A percentile compares a stretch with the other conserved stretches of the same genome.
Conservation (phyloP, 2,113 vertebrate genomes). For the Poecile atricapillus region DNA sequence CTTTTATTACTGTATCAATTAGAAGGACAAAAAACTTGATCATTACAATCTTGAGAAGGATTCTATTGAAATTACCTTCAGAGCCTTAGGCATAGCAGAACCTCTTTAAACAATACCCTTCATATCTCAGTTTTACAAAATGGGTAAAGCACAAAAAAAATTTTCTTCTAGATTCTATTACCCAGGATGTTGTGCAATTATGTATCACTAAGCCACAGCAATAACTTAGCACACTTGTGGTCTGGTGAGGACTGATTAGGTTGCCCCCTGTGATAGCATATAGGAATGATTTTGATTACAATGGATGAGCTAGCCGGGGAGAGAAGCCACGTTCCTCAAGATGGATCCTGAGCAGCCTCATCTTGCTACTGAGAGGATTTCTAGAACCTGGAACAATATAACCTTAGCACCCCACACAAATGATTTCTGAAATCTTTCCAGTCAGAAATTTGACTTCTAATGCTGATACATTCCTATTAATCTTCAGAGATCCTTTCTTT, state of each 20-base stretch:
- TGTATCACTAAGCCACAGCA: background rate
- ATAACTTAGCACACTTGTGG: background rate
- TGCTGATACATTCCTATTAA: background rate
- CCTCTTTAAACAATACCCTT: background rate
- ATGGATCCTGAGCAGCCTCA: background rate
- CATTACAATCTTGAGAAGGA: background rate
- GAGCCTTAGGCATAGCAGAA: background rate
- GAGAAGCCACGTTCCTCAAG: background rate
- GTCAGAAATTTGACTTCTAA: background rate
- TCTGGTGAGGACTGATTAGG: background rate
- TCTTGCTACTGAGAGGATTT: background rate
- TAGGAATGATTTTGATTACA: background rate
- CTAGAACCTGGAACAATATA: background rate
- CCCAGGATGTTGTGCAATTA: background rate
- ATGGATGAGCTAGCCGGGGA: rapidly evolving
- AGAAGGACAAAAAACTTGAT: background rate
- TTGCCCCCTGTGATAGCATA: background rate
- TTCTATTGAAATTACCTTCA: background rate
- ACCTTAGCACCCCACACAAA: rapidly evolving
- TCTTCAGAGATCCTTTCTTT: background rate
- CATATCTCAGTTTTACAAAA: background rate
- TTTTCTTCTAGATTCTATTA: background rate
- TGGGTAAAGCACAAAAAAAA: background rate
- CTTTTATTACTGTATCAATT: background rate
- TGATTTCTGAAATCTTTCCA: background rate